Evolutionary conservation across 2,113 vertebrate genomes (phyloP), one percentile per base, ranked within the genome.

Genomic region (Marcusenius ussheri): DNA sequence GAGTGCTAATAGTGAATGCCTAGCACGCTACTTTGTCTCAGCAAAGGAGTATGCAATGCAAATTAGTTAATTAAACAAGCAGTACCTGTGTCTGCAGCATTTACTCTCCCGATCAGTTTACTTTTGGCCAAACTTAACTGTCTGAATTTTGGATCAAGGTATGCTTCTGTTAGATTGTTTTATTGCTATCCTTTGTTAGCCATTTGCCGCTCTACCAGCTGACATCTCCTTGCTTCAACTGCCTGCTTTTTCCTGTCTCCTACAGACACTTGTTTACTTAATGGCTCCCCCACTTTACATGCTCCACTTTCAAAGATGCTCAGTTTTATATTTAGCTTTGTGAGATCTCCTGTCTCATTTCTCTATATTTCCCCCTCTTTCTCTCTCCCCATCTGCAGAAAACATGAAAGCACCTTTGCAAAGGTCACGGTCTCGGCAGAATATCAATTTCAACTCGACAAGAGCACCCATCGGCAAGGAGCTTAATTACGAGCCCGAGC

Each of bases 351-450:
- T 88, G 85, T 80, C 87, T 80, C 31, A 88, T 91, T 89, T 92
- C 87, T 92, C 46, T 86, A 90, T 93, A 83, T 90, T 88, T 88
- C 53, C 42, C 66, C 88, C 86, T 88, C 53, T 21, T 86, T 77
- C 92, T 90, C 89, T 87, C 86, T 90, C 49, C 89, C 87, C 95
- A 84, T 91, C 93, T 91, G 80, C 96, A 99, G 98, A 98, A 96
- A 99, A 98, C 95, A 97, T 96, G 94, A 98, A 96, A 94, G 93
- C 93, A 92, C 96, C 95, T 91, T 92, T 96, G 91, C 98, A 98
- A 96, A 98, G 96, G 94, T 95, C 96, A 77, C 95, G 93, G 95
- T 97, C 95, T 0, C 96, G 95, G 93, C 95, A 96, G 97, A 97
- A 91, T 95, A 96, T 96, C 94, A 96, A 94, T 94, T 95, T 90